These are phyloP conservation scores for Gobio gobio DNA, from an alignment of 2,113 vertebrate species.

Conservation along the genomic window DNA sequence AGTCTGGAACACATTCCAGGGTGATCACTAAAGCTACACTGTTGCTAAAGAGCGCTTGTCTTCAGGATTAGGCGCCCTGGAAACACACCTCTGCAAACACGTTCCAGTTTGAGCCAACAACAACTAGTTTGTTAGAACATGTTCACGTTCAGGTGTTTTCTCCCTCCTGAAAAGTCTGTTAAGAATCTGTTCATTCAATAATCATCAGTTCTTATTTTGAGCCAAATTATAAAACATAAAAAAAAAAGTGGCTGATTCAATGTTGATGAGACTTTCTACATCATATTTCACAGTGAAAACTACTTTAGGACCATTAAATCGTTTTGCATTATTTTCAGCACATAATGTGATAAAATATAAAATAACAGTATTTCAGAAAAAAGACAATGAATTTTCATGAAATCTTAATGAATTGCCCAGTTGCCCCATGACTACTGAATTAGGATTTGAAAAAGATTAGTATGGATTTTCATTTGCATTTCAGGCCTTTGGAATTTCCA, in stretches of 20 bases:
- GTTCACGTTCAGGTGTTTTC: background rate
- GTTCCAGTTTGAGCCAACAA: background rate
- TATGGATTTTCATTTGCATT: too few relatives aligned
- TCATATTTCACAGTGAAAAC: background rate
- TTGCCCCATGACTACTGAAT: too few relatives aligned
- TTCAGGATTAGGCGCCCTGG: conserved; percentile 59
- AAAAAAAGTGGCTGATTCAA: background rate
- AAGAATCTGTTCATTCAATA: background rate
- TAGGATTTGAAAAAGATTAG: too few relatives aligned
- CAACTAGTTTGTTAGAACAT: conserved; percentile 1
- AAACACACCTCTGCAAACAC: conserved; percentile 19
- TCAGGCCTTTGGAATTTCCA: background rate
- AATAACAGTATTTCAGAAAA: too few relatives aligned
- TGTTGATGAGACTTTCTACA: background rate
- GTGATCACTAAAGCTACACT: conserved; percentile 63
- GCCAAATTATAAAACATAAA: background rate
- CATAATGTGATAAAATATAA: background rate
- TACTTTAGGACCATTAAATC: background rate
- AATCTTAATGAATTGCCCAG: too few relatives aligned
- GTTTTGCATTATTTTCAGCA: background rate
- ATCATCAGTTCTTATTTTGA: background rate
- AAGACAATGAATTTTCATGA: too few relatives aligned
- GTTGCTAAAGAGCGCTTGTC: conserved; percentile 64
- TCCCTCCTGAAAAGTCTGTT: background rate
- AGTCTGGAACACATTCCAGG: conserved; percentile 69